Evolutionary conservation across 2,113 vertebrate species (phyloP), one percentile per base, ranked within the genome.

Genomic region (Thunnus maccoyii): DNA sequence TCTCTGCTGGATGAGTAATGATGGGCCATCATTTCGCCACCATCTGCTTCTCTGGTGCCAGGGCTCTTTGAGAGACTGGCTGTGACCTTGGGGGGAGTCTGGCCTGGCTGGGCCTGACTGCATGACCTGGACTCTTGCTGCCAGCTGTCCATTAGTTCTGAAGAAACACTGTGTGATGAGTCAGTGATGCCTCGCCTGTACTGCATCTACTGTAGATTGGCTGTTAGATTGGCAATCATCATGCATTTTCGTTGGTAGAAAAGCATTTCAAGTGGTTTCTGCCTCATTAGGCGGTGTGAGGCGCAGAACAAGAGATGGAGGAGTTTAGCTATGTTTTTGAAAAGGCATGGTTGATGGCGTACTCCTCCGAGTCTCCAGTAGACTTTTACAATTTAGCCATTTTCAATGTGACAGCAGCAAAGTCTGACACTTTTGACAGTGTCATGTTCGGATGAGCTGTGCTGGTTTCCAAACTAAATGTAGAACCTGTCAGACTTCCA

Each of bases 111-210:
- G 79, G 83, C 80, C 75, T 58, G 83, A 78, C 78, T 82, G 83
- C 50, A 62, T 85, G 89, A 85, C 88, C 91, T 57, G 80, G 75
- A 78, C 82, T 83, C 82, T 83, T n/a, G 80, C 66, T 89, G 86
- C 88, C 89, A 89, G 86, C 90, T 90, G 88, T 91, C 88, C 86
- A 68, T 83, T 85, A 74, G 66, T 67, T 86, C 80, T 85, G 72
- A 8, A 84, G 77, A 82, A 86, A 80, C 56, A 51, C 75, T 56
- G 62, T 51, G 20, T 72, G 69, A 85, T 89, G 88, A 91, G 55
- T 88, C 81, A 80, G 60, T 81, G 74, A 83, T 56, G 72, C 82
- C 75, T 78, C 41, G 36, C 66, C 78, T 81, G 50, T 72, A 48
- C 65, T 48, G 52, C 63, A 79, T 72, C 51, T 71, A 72, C 64